Evolutionary conservation across 2,797 vertebrate species (phyloP), one percentile per base, ranked within the genome.

Genomic region (Cheirogaleus major): DNA sequence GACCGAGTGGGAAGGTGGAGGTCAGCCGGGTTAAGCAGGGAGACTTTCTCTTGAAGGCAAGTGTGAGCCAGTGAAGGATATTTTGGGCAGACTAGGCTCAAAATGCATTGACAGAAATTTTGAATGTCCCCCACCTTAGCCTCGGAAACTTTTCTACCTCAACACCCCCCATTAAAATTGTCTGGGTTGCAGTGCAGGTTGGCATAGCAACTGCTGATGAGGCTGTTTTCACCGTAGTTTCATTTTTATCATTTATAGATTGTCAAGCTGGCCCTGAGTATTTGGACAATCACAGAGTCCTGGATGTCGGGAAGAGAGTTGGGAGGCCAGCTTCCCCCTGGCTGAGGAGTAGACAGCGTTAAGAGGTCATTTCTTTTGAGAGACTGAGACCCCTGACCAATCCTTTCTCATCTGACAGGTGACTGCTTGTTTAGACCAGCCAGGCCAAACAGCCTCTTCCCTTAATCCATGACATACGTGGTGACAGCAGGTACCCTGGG

Each of bases 201-300:
- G 95, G 87, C 97, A 97, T 92, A 90, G 96, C 89, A 95, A 96
- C 91, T n/a, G 38, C 81, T 52, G 41, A 70, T n/a, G 65, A 80
- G 90, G 23, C 63, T 52, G 70, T 57, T 91, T 69, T 59, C 61
- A 38, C 52, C 25, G 12, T 14, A 11, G 30, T 63, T 92, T 92
- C 94, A 48, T 96, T 96, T 80, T 95, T 61, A 63, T 73, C 41
- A 35, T 72, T 35, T 85, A 15, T 20, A 22, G 79, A 70, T 12
- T 72, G 69, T 20, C 17, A 59, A 70, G 82, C 78, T 23, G n/a
- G 45, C 52, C 63, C 57, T 70, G 27, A 27, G 43, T 70, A 65
- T 69, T n/a, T 11, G 4, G 45, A 75, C 41, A 27, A n/a, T 82
- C 72, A 55, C 35, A 63, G 73, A 20, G 67, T 5, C 0, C 75